Evolutionary conservation across 2,888 invertebrate species (phyloP).

Genomic region (Cactoblastis cactorum): DNA sequence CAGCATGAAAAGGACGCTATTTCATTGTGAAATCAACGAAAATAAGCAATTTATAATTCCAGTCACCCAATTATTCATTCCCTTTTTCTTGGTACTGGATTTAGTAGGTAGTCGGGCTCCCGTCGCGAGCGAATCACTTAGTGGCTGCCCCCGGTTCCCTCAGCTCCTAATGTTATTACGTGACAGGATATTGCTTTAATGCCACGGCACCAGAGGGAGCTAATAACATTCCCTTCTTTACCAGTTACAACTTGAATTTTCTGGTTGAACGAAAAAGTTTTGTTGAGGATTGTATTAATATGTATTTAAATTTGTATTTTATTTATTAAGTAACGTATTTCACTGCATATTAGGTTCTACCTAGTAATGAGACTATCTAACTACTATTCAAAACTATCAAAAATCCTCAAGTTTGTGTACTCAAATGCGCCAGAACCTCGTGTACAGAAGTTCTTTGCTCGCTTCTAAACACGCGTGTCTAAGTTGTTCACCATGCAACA

Average conservation of each 20-base stretch:
- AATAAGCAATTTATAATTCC: not conserved
- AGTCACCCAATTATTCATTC: not conserved
- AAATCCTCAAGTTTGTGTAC: not conserved
- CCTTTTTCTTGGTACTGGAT: not conserved
- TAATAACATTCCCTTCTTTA: slow-evolving; percentile 22
- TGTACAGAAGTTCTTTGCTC: not conserved
- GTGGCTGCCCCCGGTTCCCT: slow-evolving; percentile 22
- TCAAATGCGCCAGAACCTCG: not conserved
- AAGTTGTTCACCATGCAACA: not conserved
- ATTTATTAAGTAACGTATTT: too few relatives aligned
- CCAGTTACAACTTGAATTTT: slow-evolving; percentile 25
- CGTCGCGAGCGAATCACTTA: slow-evolving; percentile 29
- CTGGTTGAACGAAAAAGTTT: not conserved
- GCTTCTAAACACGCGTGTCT: not conserved
- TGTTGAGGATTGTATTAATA: not conserved
- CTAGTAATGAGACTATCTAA: not conserved
- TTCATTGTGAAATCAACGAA: not conserved
- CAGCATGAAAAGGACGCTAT: not conserved
- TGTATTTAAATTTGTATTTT: too few relatives aligned
- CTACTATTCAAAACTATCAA: slow-evolving; percentile 14
- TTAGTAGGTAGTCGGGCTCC: not conserved
- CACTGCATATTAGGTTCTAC: not conserved
- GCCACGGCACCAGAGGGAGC: not conserved
- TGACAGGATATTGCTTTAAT: slow-evolving; percentile 26
- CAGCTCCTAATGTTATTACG: slow-evolving; percentile 32